phyloP scores from a whole-genome alignment of 2,888 invertebrate species.

The Andrena haemorrhoa region DNA sequence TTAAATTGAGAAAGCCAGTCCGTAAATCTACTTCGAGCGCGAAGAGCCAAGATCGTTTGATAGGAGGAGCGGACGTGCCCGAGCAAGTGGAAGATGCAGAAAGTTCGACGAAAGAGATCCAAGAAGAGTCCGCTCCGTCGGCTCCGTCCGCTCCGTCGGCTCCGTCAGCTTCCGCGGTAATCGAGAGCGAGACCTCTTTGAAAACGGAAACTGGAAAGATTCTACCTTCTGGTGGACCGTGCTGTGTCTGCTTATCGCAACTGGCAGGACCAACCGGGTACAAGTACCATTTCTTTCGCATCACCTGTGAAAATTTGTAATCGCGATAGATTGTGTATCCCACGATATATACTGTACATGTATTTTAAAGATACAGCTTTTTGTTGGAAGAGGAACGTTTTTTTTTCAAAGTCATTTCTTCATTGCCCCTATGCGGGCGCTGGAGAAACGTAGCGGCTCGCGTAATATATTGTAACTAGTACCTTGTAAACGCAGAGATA shows the following conservation, averaged over 20 bases:
- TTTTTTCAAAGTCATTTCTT: no score
- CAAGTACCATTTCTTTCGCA: conserved; percentile 7
- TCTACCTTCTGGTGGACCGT: conserved; percentile 42
- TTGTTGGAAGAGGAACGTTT: no score
- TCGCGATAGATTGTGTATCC: no score
- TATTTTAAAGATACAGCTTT: no score
- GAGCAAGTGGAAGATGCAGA: not conserved
- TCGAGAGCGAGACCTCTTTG: not conserved
- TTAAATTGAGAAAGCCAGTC: conserved; percentile 32
- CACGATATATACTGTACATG: no score
- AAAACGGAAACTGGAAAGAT: conserved; percentile 1
- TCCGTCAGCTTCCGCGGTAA: no score
- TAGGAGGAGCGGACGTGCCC: conserved; percentile 64
- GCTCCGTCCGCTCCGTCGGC: no score
- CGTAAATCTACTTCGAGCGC: conserved; percentile 29
- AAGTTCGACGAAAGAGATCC: not conserved
- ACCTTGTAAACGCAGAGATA: conserved; percentile 69
- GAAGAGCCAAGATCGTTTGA: conserved; percentile 46
- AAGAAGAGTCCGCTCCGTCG: not conserved
- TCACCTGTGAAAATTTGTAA: not conserved
- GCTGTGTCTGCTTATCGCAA: conserved; percentile 54
- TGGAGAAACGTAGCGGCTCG: no score
- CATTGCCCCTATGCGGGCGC: no score
- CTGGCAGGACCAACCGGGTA: conserved; percentile 51
- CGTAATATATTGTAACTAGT: not conserved